Conservation (phyloP, 1,140 invertebrate species). For the Druon quercuslanigerum region DNA sequence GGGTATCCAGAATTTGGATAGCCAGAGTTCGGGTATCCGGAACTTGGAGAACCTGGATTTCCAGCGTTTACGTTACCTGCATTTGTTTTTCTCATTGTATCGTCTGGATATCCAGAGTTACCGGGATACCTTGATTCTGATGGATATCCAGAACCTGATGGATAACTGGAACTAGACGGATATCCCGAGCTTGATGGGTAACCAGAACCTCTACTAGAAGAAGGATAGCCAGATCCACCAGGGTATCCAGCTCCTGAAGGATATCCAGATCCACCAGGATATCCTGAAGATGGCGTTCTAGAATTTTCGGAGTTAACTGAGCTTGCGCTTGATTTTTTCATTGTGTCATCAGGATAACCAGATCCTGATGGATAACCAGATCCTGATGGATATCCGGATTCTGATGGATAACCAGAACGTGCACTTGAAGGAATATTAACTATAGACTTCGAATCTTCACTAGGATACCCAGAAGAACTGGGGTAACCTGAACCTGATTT, state of each 20-base stretch:
- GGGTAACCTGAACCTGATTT: conserved; percentile 31
- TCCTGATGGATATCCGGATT: conserved; percentile 45
- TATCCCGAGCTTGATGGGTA: conserved; percentile 51
- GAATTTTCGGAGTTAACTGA: background rate
- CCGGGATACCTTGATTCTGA: conserved; percentile 43
- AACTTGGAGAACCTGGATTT: conserved; percentile 34
- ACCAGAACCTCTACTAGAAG: conserved; percentile 36
- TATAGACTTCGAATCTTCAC: conserved; percentile 28
- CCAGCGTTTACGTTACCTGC: conserved; percentile 52
- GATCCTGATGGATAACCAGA: too few relatives aligned
- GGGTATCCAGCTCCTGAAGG: background rate
- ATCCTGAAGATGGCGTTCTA: conserved; percentile 36
- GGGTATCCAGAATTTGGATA: conserved; percentile 32
- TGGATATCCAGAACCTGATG: conserved; percentile 41
- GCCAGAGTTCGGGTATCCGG: conserved; percentile 3
- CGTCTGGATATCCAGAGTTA: conserved; percentile 30
- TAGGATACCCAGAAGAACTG: conserved; percentile 36
- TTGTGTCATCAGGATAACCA: too few relatives aligned
- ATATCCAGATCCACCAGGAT: conserved; percentile 29
- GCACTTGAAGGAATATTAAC: conserved; percentile 1
- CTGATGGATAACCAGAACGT: conserved; percentile 43
- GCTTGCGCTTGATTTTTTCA: too few relatives aligned
- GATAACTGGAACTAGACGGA: conserved; percentile 49
- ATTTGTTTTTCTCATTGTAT: conserved; percentile 37
- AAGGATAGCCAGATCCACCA: conserved; percentile 48